Conservation (phyloP, 53 echinoderm and acorn worm genomes). For the Luidia sarsii region DNA sequence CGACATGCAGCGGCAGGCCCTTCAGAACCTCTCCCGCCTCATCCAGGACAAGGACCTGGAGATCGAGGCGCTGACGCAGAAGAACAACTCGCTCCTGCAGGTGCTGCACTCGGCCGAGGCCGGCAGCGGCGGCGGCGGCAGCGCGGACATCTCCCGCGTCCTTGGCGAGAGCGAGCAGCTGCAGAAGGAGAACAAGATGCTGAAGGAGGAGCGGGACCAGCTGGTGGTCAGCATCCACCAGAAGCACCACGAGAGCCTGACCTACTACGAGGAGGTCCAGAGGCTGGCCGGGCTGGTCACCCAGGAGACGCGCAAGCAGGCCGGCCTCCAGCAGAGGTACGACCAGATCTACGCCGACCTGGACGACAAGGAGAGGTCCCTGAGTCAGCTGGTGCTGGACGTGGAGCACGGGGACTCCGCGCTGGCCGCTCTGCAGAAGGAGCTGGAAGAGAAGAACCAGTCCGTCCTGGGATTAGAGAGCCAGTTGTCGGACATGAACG, state of each 20-base stretch:
- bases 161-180: conserved; percentile 76
- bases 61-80: conserved; percentile 89
- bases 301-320: conserved; percentile 69
- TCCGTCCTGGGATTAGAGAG: conserved; percentile 52
- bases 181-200: conserved; percentile 87
- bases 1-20: conserved; percentile 95
- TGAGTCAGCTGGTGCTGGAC: conserved; percentile 57
- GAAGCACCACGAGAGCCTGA: conserved; percentile 95
- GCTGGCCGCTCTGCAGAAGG: conserved; percentile 27
- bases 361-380: conserved; percentile 61
- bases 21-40: conserved; percentile 87
- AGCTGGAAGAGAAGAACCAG: conserved; percentile 61
- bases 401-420: conserved; percentile 47
- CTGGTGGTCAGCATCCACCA: conserved; percentile 95
- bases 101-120: conserved; percentile 82
- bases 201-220: conserved; percentile 91
- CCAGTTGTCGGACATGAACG: conserved; percentile 43
- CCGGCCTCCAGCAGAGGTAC: conserved; percentile 64
- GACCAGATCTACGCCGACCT: conserved; percentile 50
- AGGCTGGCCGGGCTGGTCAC: conserved; percentile 74
- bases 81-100: conserved; percentile 80
- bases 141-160: conserved; percentile 76
- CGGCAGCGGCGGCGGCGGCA: conserved; percentile 80
- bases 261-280: conserved; percentile 98
- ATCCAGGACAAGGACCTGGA: conserved; percentile 98